Base-by-base conservation (phyloP, 2,113 vertebrate species). In the Hassar affinis region DNA sequence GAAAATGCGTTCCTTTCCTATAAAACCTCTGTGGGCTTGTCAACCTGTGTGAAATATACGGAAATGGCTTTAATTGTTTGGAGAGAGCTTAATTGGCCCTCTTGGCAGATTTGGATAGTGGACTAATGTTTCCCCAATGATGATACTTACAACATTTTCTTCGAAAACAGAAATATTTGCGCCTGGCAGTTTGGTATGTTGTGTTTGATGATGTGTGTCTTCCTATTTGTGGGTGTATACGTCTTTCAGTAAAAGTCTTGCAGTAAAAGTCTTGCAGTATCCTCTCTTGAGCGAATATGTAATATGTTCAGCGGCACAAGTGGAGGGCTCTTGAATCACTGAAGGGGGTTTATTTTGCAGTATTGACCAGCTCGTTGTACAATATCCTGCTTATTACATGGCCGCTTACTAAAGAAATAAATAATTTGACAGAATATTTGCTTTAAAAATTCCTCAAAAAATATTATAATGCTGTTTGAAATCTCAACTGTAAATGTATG, bases 31-130 rank as follows among this genome's bases (percentile, higher is more conserved):
- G 69, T 57, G 69, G 64, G 80, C 79, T 81, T 45, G 38, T 85
- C 80, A 78, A 85, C 84, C 85, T 88, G 69, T 33, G 72, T 71
- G 76, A 81, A 64, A 81, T 88, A 82, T 87, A 82, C 77, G 78
- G 78, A 89, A 88, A 87, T 87, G 75, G 85, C 75, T 82, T 17
- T 61, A 85, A 88, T 85, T 84, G 78, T 90, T 91, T 90, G 83
- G 76, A 89, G 84, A 85, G 81, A 80, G 78, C 62, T 88, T 90
- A 88, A 90, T 87, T 89, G 87, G 81, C 84, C 79, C 72, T 80
- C 78, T 88, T 89, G 88, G 79, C 86, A 83, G 81, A 88, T 87
- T 90, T 85, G 78, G 74, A 83, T 52, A 68, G 17, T 64, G 84
- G 81, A 82, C 84, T 84, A 83, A 86, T 79, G 76, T 85, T 80